Conservation (phyloP, 2,797 vertebrate genomes). For the Scleropages formosus region DNA sequence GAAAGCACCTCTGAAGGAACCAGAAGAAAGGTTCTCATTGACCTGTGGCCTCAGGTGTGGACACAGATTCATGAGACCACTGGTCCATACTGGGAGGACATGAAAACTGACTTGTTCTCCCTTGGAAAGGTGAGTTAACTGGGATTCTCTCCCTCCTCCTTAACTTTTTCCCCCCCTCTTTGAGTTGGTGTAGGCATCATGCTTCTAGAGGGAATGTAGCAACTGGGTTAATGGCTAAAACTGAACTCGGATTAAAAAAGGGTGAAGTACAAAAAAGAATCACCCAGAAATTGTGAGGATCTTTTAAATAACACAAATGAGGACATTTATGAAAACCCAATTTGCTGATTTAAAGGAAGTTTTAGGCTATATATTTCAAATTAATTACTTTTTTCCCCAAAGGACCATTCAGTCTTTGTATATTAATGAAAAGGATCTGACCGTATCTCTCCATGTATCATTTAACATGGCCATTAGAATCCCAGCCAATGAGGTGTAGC, state of each 20-base stretch:
- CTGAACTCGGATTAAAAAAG: background rate
- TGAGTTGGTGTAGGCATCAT: too few relatives aligned
- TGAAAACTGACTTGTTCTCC: too few relatives aligned
- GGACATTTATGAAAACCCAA: background rate
- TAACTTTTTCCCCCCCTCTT: too few relatives aligned
- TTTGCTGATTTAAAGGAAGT: background rate
- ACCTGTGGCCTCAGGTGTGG: too few relatives aligned
- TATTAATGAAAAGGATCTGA: constrained; percentile 2
- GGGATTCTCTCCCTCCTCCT: too few relatives aligned
- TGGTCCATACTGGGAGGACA: too few relatives aligned
- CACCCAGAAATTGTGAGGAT: background rate
- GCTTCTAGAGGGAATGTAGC: too few relatives aligned
- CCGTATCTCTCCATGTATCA: background rate
- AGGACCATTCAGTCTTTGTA: background rate
- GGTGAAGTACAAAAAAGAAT: background rate
- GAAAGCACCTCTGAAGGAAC: background rate
- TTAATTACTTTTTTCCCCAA: background rate
- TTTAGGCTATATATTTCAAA: constrained; percentile 10
- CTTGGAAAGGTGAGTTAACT: too few relatives aligned
- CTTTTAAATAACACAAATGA: background rate
- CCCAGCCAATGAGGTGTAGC: background rate
- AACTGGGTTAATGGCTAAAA: too few relatives aligned
- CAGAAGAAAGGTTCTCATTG: background rate
- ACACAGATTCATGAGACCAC: too few relatives aligned
- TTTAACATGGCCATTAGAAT: constrained; percentile 19